Percentiles rank a stretch among this genome's conserved stretches.
Evolutionary conservation across 2,113 vertebrate genomes (phyloP).

Genomic region (Egretta garzetta): DNA sequence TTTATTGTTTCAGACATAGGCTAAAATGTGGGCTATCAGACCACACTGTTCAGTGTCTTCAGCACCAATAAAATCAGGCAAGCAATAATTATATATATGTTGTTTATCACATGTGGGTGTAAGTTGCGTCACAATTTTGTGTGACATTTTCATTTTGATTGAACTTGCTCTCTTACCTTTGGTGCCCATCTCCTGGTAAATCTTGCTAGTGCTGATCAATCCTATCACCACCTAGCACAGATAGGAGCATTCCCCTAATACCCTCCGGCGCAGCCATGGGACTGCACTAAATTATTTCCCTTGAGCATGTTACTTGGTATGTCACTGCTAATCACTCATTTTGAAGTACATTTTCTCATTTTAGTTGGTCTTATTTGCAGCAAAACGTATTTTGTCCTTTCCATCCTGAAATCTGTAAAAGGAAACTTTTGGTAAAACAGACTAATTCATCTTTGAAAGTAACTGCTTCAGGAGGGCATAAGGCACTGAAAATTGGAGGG

Average conservation of each 20-base stretch:
- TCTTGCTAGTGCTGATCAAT: neutral
- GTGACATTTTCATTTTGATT: neutral
- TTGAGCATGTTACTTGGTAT: neutral
- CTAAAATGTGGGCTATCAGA: fast-evolving
- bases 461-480: neutral
- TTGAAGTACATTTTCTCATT: neutral
- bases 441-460: neutral
- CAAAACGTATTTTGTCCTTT: neutral
- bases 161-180: neutral
- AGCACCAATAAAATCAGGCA: neutral
- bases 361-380: neutral
- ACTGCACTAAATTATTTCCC: neutral
- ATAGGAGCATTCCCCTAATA: fast-evolving
- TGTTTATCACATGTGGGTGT: neutral
- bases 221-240: neutral
- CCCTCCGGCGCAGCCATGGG: neutral
- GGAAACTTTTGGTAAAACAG: neutral
- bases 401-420: neutral
- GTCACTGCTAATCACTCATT: neutral
- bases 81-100: neutral
- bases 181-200: neutral
- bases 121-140: neutral
- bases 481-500: conserved; percentile 20
- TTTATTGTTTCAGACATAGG: neutral
- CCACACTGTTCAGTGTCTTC: neutral